Base-by-base conservation (phyloP, 2,113 vertebrate genomes). In the Tilapia sparmanii region DNA sequence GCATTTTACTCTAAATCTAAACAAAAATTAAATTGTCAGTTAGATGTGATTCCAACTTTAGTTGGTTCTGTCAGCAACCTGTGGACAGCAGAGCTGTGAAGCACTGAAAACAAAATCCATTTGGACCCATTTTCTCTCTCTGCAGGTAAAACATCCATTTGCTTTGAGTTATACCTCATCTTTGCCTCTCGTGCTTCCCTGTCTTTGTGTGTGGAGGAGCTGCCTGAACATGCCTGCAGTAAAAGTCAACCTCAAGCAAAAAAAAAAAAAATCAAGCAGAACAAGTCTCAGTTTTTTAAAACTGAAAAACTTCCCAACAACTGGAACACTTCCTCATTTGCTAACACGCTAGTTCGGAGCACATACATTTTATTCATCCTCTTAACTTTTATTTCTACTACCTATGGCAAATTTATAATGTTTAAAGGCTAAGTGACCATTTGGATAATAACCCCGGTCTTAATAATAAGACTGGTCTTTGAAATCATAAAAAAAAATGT, bases 321-420 rank as follows among this genome's bases (percentile, higher is more conserved):
- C 31, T 66, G 33, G 18, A 35, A 66, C 2, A 38, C 61, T 38
- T 66, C 31, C 18, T 35, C 18, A 2, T 29, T 66, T 66, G 61
- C 61, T 66, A n/a, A n/a, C 61, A 66, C 0, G 1, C 61, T 66
- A 66, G 31, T 0, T 38, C 6, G 1, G 33, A 38, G 1, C 61
- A n/a, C 33, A 66, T 8, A 35, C 33, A 38, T 66, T 38, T 66
- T 66, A 66, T 66, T 66, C 33, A 12, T 38, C 0, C 33, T 66
- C 33, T 66, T 38, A 38, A 66, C 33, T 66, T 38, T 66, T 66
- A 35, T n/a, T 66, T 63, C 31, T 11, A 35, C 18, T 63, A 63
- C 59, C 59, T 63, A 35, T 35, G 31, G 59, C 0, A 63, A 63
- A 63, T 63, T 5, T 63, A 63, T 1, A 33, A n/a, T 63, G 18